Base-by-base conservation (phyloP, 2,797 vertebrate species). In the Brachymystax lenok region DNA sequence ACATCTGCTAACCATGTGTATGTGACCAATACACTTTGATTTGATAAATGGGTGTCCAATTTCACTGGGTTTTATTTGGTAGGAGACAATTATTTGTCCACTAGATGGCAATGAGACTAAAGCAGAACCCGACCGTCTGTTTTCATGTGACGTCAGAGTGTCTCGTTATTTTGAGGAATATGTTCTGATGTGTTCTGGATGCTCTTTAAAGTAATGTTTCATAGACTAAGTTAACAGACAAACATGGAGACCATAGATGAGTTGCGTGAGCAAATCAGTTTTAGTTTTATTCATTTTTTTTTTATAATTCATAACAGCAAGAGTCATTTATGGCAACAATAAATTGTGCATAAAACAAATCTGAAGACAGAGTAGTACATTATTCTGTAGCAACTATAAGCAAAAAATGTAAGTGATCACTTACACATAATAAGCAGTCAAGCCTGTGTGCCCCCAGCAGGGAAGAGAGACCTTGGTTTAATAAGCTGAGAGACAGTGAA, bases 261-360 rank as follows among this genome's bases (percentile, higher is more conserved):
- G 40, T 46, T 46, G 95, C 95, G 96, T 97, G 95, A 96, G 96
- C 96, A 98, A 97, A 97, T 97, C 96, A 95, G 96, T 96, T 92
- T 96, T 97, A 96, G 95, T 97, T 94, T 95, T 94, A 94, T 94
- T 94, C 89, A 86, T 87, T 12, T 94, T 92, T 90, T 87, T 91
- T 93, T 90, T 4, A 63, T 88, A 74, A 94, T 93, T 92, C 94
- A 94, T 94, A 84, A 98, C 97, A 99, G 96, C 97, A 97, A 98
- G 95, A 95, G 95, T 98, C 97, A 97, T 97, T 96, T 97, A 97
- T 95, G 94, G 96, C 96, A 95, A 97, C 96, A 96, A 96, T 97
- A 97, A 97, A 98, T 96, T 97, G 96, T 97, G 96, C 96, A 95
- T 96, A 95, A 96, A 98, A 96, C 96, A 97, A 98, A 96, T 96